phyloP scores from a whole-genome alignment of 2,797 vertebrate species.

The Oryzias sinensis region DNA sequence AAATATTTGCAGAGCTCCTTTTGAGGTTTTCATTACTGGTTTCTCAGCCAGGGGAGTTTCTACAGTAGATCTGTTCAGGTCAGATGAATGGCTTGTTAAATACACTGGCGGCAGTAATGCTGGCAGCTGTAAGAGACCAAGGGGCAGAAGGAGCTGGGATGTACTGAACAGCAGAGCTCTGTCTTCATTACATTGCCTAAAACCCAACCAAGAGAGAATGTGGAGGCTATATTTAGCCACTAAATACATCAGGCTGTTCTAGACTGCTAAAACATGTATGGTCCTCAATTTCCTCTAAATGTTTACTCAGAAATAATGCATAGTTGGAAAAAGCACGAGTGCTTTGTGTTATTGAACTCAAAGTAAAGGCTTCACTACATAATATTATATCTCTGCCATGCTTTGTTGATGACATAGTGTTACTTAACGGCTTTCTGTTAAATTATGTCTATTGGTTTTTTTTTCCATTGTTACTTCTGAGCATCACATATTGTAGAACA shows the following conservation, averaged over 20 bases:
- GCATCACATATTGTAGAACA: too few species aligned
- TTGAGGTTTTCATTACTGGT: slow-evolving; percentile 21
- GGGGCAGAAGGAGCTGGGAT: slow-evolving; percentile 15
- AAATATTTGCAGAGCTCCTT: slow-evolving; percentile 27
- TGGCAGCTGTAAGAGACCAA: background rate
- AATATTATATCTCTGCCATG: too few species aligned
- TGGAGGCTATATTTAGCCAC: background rate
- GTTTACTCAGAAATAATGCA: too few species aligned
- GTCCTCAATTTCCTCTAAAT: too few species aligned
- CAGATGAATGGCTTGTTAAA: slow-evolving; percentile 37
- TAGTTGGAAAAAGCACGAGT: too few species aligned
- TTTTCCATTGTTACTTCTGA: too few species aligned
- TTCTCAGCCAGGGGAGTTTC: slow-evolving; percentile 16
- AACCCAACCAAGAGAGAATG: background rate
- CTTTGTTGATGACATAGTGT: too few species aligned
- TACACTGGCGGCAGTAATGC: background rate
- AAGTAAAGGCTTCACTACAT: too few species aligned
- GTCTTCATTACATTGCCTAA: slow-evolving; percentile 13
- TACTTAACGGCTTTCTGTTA: too few species aligned
- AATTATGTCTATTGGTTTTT: too few species aligned
- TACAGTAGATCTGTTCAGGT: slow-evolving; percentile 12
- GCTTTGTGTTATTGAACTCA: too few species aligned
- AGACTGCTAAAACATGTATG: background rate
- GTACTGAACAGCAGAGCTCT: slow-evolving; percentile 4
- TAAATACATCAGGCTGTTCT: background rate